Percentiles rank a stretch among this genome's conserved stretches.
phyloP scores from a whole-genome alignment of 2,797 vertebrate genomes.

The Arnoldichthys spilopterus region DNA sequence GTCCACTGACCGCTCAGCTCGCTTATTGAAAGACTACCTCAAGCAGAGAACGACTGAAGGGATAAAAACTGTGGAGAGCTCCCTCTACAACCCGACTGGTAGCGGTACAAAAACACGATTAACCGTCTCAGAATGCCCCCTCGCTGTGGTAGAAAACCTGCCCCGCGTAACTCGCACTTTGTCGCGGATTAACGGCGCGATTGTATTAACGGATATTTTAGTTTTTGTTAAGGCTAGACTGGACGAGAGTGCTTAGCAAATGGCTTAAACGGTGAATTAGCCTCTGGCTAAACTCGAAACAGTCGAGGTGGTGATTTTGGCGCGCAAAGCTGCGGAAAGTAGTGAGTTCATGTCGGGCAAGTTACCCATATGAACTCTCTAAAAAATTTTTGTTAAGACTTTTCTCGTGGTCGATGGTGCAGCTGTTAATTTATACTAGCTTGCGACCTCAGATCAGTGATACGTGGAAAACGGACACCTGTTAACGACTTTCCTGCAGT shows the following conservation, averaged over 20 bases:
- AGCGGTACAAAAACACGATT: constrained; percentile 78
- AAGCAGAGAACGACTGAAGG: constrained; percentile 69
- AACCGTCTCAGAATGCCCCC: constrained; percentile 54
- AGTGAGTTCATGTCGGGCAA: background rate
- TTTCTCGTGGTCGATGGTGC: background rate
- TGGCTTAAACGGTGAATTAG: background rate
- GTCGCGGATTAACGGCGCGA: background rate
- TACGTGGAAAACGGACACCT: constrained; percentile 16
- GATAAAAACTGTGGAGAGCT: constrained; percentile 79
- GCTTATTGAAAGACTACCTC: constrained; percentile 70
- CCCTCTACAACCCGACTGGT: constrained; percentile 84
- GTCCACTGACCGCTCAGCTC: constrained; percentile 68
- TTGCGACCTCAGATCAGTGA: background rate
- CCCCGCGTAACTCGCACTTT: constrained; percentile 29
- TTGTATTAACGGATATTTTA: background rate
- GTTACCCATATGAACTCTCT: background rate
- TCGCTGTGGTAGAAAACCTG: constrained; percentile 48
- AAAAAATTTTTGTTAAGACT: background rate
- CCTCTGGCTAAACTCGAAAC: background rate
- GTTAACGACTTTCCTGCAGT: constrained; percentile 28
- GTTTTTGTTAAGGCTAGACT: background rate
- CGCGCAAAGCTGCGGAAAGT: constrained; percentile 13
- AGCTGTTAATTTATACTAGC: background rate
- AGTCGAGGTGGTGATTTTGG: constrained; percentile 17
- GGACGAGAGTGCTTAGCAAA: background rate